Base-by-base conservation (phyloP, 2,113 vertebrate genomes). In the Apistogramma diplotaenia region DNA sequence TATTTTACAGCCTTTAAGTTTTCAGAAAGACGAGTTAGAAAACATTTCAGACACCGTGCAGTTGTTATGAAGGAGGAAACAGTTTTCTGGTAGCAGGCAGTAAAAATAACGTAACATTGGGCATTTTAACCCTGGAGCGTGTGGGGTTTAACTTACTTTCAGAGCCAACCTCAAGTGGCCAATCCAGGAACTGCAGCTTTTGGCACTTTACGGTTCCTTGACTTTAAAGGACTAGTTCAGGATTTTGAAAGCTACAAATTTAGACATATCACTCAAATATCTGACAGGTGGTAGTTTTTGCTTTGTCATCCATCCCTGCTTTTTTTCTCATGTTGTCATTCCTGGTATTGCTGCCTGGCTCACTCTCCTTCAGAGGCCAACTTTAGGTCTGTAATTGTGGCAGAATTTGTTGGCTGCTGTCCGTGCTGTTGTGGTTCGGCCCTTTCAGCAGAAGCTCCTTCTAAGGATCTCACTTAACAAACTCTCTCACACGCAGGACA, bases 341-440 rank as follows among this genome's bases (percentile, higher is more conserved):
- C 51, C 25, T 2, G 1, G 11, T 56, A 40, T 23, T 61, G 49
- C 31, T 19, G 43, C 49, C 78, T 9, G 27, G 53, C 71, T 74
- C 58, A 31, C 83, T 80, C 72, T 76, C 75, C 57, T 21, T 23
- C 4, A 76, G 71, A 87, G 85, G 46, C 72, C 57, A 13, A 65
- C 15, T 46, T 58, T 29, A 84, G 79, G n/a, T 74, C 88, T 92
- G 70, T 92, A 91, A 92, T 93, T 87, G 89, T 89, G 89, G 87
- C 73, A n/a, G 60, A 53, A 81, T 78, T 86, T 85, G 59, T 87
- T 89, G 87, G 90, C 89, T 74, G 75, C 78, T 72, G 49, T 65
- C 71, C 18, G 1, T 10, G 2, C 85, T 73, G 70, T 74, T 91
- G 82, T 79, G 82, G 86, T 88, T 58, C 62, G 72, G 33, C 61